Evolutionary conservation across 2,888 invertebrate genomes (phyloP).

Genomic region (Euproctis similis): DNA sequence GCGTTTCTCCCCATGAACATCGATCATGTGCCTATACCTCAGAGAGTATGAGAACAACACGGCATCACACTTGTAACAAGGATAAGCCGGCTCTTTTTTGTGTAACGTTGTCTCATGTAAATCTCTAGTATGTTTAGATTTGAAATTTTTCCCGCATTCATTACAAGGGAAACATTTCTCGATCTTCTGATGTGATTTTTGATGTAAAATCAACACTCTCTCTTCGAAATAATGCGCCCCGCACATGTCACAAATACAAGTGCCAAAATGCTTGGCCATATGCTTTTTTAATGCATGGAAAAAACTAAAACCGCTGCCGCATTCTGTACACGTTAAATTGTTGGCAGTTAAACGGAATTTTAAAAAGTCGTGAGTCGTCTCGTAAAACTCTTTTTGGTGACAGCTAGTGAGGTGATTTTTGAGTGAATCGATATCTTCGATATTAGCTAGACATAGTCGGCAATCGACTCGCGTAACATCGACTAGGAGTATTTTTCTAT

Average conservation of each 20-base stretch:
- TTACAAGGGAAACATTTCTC: slow-evolving; percentile 67
- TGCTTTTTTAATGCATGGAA: slow-evolving; percentile 58
- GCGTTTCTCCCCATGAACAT: slow-evolving; percentile 49
- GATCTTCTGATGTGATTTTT: slow-evolving; percentile 45
- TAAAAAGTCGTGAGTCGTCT: slow-evolving; percentile 43
- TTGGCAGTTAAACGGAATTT: slow-evolving; percentile 44
- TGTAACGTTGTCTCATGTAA: slow-evolving; percentile 51
- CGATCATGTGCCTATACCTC: slow-evolving; percentile 55
- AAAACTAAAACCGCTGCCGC: slow-evolving; percentile 37
- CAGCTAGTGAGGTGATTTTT: slow-evolving; percentile 37
- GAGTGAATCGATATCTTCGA: slow-evolving; percentile 38
- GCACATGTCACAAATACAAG: slow-evolving; percentile 57
- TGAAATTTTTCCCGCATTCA: slow-evolving; percentile 61
- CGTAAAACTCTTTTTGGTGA: slow-evolving; percentile 37
- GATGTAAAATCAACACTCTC: slow-evolving; percentile 56
- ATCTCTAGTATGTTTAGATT: slow-evolving; percentile 55
- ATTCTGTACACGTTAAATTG: slow-evolving; percentile 44
- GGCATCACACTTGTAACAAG: slow-evolving; percentile 57
- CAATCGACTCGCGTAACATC: slow-evolving; percentile 53
- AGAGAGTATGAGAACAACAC: slow-evolving; percentile 52
- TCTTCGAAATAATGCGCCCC: slow-evolving; percentile 67
- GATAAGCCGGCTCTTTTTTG: slow-evolving; percentile 55
- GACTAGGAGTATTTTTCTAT: slow-evolving; percentile 42
- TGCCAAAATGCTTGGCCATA: slow-evolving; percentile 61
- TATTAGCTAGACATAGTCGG: slow-evolving; percentile 39